Conservation (phyloP, 2,797 vertebrate genomes). For the Periparus ater region DNA sequence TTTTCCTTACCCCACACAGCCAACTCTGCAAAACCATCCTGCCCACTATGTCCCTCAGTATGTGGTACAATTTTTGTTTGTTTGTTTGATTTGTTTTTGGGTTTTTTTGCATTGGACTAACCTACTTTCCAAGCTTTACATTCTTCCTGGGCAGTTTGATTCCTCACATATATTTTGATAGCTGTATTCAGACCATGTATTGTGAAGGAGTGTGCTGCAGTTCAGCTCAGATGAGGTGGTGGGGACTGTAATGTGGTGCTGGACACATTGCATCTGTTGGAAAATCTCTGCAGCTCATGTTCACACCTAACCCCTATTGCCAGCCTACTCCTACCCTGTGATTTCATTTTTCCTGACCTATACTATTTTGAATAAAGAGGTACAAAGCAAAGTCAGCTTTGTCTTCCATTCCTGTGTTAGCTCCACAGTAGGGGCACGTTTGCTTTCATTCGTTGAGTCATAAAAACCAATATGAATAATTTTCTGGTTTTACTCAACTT, state of each 20-base stretch:
- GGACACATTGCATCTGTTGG: fast-evolving
- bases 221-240: not conserved
- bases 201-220: not conserved
- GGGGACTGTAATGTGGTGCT: not conserved
- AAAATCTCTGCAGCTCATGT: not conserved
- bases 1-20: not conserved
- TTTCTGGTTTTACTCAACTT: not conserved
- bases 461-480: not conserved
- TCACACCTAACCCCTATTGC: not conserved
- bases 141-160: not conserved
- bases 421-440: not conserved
- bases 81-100: not conserved
- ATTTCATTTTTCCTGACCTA: not conserved
- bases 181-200: not conserved
- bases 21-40: not conserved
- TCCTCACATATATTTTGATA: not conserved
- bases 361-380: not conserved
- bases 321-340: not conserved
- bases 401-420: not conserved
- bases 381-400: not conserved
- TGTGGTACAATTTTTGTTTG: not conserved
- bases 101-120: not conserved
- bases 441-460: not conserved
- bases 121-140: not conserved
- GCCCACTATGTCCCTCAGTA: not conserved